phyloP scores from a whole-genome alignment of 2,888 invertebrate genomes.

The Harpagoxenus sublaevis region DNA sequence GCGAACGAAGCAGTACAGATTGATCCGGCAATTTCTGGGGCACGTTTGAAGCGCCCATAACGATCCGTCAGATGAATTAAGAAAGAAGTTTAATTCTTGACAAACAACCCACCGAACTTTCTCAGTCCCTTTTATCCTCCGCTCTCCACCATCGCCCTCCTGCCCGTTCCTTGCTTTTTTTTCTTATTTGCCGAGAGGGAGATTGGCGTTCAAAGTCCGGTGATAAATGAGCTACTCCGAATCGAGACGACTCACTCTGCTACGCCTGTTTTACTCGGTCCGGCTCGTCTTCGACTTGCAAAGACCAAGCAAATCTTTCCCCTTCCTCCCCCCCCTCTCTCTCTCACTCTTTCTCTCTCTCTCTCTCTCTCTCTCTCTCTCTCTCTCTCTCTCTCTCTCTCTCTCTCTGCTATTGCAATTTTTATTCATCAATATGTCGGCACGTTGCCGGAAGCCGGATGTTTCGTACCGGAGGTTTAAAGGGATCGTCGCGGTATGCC shows the following conservation, averaged over 20 bases:
- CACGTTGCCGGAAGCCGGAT: constrained; percentile 45
- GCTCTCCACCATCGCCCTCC: constrained; percentile 29
- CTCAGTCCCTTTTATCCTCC: constrained; percentile 48
- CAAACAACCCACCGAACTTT: constrained; percentile 69
- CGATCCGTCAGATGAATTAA: constrained; percentile 61
- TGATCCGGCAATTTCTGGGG: constrained; percentile 60
- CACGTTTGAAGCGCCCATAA: constrained; percentile 54
- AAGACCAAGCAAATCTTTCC: neutral
- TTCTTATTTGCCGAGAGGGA: constrained; percentile 63
- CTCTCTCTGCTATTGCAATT: constrained; percentile 5
- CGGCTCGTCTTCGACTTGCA: constrained; percentile 56
- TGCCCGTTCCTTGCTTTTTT: constrained; percentile 54
- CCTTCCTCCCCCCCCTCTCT: too few species aligned
- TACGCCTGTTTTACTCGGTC: constrained; percentile 57
- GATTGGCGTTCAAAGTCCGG: constrained; percentile 72
- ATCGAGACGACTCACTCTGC: constrained; percentile 68
- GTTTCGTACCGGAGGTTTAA: constrained; percentile 43
- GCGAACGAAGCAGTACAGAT: constrained; percentile 30
- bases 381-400: neutral
- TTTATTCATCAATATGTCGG: constrained; percentile 63
- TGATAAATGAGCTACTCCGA: constrained; percentile 75
- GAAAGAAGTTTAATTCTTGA: constrained; percentile 72
- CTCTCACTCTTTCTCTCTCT: neutral
- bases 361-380: neutral
- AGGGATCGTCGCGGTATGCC: constrained; percentile 23